phyloP scores from a whole-genome alignment of 2,888 invertebrate species.

The Fissipunctia ypsillon region DNA sequence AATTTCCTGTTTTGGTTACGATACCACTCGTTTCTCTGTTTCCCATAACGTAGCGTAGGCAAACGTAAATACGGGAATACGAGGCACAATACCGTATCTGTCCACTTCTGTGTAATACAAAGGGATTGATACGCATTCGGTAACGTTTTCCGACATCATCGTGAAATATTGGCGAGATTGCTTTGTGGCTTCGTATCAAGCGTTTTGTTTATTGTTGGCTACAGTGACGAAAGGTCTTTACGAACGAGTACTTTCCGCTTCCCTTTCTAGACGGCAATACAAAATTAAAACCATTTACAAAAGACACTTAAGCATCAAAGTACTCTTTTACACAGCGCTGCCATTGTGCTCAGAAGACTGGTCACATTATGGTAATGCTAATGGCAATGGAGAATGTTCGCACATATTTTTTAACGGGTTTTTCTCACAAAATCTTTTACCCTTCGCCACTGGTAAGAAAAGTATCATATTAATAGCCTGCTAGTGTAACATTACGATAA shows the following conservation, averaged over 20 bases:
- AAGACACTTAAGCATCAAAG: constrained; percentile 48
- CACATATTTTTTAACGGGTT: constrained; percentile 23
- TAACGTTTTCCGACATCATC: constrained; percentile 44
- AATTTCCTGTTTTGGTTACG: constrained; percentile 64
- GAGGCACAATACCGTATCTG: constrained; percentile 42
- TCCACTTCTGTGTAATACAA: constrained; percentile 54
- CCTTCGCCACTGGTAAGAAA: not conserved
- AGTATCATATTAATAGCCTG: constrained; percentile 39
- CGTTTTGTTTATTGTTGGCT: constrained; percentile 35
- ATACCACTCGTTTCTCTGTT: constrained; percentile 44
- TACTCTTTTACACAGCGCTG: constrained; percentile 35
- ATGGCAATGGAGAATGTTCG: constrained; percentile 36
- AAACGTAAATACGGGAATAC: constrained; percentile 22
- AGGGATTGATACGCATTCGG: constrained; percentile 59
- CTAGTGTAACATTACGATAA: constrained; percentile 20
- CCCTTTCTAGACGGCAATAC: constrained; percentile 36
- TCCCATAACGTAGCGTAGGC: constrained; percentile 42
- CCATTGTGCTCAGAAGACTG: constrained; percentile 46
- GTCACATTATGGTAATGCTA: constrained; percentile 49
- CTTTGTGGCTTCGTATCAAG: constrained; percentile 33
- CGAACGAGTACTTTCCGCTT: constrained; percentile 19
- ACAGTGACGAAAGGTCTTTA: constrained; percentile 18
- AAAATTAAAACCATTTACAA: constrained; percentile 51
- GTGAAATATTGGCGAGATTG: constrained; percentile 56
- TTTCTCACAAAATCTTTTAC: constrained; percentile 6